Evolutionary conservation across 2,888 invertebrate species (phyloP).

Genomic region (Protodeltote pygarga): DNA sequence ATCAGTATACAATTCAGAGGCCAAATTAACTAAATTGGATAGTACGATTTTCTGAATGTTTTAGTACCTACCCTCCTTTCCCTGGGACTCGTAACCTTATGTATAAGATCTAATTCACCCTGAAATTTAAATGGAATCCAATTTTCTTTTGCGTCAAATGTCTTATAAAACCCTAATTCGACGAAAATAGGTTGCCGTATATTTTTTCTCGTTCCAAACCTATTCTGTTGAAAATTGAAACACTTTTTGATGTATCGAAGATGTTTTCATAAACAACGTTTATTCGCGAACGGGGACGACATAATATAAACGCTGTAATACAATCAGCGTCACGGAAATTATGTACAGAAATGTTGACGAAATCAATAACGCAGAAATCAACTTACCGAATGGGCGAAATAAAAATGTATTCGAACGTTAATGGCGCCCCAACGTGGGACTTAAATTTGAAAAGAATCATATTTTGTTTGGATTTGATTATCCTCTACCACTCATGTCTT

Average conservation of each 20-base stretch:
- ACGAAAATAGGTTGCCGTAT: conserved; percentile 63
- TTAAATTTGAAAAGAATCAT: conserved; percentile 12
- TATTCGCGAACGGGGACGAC: conserved; percentile 4
- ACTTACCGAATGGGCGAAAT: conserved; percentile 6
- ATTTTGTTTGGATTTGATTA: conserved; percentile 18
- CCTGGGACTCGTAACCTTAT: conserved; percentile 44
- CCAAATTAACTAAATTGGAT: conserved; percentile 50
- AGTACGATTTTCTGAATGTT: conserved; percentile 43
- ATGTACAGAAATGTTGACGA: conserved; percentile 1
- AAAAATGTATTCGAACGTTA: conserved; percentile 21
- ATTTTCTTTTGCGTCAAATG: conserved; percentile 75
- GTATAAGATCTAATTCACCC: conserved; percentile 72
- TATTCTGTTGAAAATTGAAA: conserved; percentile 34
- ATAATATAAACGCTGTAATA: conserved; percentile 13
- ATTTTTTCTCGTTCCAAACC: conserved; percentile 56
- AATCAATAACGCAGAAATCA: conserved; percentile 10
- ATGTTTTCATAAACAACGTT: conserved; percentile 24
- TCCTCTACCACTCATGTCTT: conserved; percentile 3
- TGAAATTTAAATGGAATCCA: conserved; percentile 73
- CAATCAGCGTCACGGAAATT: conserved; percentile 6
- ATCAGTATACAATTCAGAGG: conserved; percentile 47
- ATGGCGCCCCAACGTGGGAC: conserved; percentile 32
- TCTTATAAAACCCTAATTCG: conserved; percentile 75
- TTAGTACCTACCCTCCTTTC: conserved; percentile 25
- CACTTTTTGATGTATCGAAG: conserved; percentile 29